Base-by-base conservation (phyloP, 2,797 vertebrate species). In the Odontamblyopus rebecca region DNA sequence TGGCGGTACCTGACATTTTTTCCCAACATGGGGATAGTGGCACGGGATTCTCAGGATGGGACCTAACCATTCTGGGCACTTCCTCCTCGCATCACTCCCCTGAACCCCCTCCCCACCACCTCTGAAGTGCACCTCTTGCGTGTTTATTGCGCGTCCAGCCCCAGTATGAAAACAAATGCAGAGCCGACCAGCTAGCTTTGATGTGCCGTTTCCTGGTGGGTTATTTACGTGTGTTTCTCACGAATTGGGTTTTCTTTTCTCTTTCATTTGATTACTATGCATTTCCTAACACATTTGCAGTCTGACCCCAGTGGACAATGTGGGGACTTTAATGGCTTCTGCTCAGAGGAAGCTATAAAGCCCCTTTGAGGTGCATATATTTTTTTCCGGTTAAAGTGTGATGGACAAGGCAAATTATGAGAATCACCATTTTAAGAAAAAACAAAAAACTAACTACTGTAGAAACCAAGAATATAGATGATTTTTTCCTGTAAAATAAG, bases 141-240 rank as follows among this genome's bases (percentile, higher is more conserved):
- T 94, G 90, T 92, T 96, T 94, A 95, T 94, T 93, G 93, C 87
- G 78, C 92, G 89, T 91, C 86, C 88, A 89, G 92, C 90, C 95
- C 93, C 93, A 93, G 91, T 91, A 93, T 89, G 89, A 96, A 97
- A 97, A 96, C 96, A 96, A 96, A 95, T 93, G 88, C 91, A 91
- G 85, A 82, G 86, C 93, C 83, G 88, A 90, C 89, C 93, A 88
- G 80, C 85, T 71, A 32, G 83, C 96, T 97, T 97, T 97, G 95
- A 97, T 97, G 93, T 95, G 87, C 71, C 70, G 56, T 93, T 97
- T 97, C 97, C 97, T 96, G 95, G 76, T 87, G 88, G 93, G 94
- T 96, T 96, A 96, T 97, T 95, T 95, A 89, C 81, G 90, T 93
- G 93, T 87, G 93, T 94, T 95, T 95, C 94, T 94, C 92, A 93